Evolutionary conservation across 37 sponge, comb jelly and placozoan genomes (phyloP).

Genomic region (Beroe ovata): DNA sequence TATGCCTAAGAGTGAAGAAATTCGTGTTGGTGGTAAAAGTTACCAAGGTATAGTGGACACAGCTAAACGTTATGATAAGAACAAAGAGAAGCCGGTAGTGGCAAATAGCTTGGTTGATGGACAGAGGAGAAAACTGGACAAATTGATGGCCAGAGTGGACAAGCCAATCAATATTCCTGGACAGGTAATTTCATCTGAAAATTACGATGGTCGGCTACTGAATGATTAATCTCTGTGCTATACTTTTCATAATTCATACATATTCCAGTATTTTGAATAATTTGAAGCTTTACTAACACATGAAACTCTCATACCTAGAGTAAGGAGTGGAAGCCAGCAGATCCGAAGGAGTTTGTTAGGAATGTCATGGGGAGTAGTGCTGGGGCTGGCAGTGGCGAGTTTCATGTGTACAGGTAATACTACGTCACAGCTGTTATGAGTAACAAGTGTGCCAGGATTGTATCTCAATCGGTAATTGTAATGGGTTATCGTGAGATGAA

Average conservation of each 20-base stretch:
- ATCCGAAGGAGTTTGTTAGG: constrained; percentile 86
- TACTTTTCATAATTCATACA: no score
- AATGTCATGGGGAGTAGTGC: constrained; percentile 99
- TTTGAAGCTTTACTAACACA: no score
- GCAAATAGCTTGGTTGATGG: background rate
- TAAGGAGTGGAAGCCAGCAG: constrained; percentile 75
- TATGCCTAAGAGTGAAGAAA: background rate
- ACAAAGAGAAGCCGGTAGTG: constrained; percentile 65
- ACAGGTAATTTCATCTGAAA: background rate
- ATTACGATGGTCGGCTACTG: background rate
- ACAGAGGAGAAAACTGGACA: constrained; percentile 60
- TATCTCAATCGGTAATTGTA: no score
- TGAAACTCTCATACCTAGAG: no score
- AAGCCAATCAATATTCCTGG: constrained; percentile 47
- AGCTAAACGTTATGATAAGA: constrained; percentile 55
- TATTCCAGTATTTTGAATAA: no score
- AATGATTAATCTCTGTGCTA: no score
- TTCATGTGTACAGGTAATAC: constrained; percentile 90
- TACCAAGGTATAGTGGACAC: constrained; percentile 28
- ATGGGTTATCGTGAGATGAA: no score
- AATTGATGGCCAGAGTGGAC: constrained; percentile 41
- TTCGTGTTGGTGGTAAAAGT: constrained; percentile 30
- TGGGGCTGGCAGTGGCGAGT: constrained; percentile 98
- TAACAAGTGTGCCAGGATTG: no score
- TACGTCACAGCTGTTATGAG: no score